Percentiles rank a stretch among this genome's conserved stretches.
These are phyloP conservation scores for Melipona quadrifasciata DNA, from an alignment of 1,140 invertebrate genomes.

Conservation along the genomic window DNA sequence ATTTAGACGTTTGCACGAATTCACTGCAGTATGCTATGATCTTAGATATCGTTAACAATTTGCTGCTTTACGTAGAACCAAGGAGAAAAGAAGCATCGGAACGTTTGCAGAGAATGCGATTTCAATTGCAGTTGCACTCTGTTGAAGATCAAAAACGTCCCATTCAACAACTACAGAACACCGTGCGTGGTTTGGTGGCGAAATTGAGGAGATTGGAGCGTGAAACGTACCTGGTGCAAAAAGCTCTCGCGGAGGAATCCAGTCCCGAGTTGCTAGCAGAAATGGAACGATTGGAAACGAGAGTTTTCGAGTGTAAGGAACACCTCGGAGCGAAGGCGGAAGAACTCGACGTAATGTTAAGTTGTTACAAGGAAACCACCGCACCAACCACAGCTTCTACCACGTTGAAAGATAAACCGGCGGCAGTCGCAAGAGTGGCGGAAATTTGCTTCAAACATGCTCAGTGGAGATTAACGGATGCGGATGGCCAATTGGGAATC, in stretches of 20 bases:
- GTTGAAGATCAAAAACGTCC: constrained; percentile 95
- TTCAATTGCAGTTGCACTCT: constrained; percentile 94
- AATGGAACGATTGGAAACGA: constrained; percentile 87
- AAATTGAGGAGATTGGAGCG: constrained; percentile 92
- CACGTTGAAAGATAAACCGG: constrained; percentile 84
- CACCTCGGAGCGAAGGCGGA: constrained; percentile 92
- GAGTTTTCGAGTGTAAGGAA: constrained; percentile 95
- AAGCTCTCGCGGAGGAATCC: constrained; percentile 61
- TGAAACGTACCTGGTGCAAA: constrained; percentile 92
- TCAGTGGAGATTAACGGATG: constrained; percentile 98
- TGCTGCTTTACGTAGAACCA: constrained; percentile 97
- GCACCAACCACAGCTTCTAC: constrained; percentile 78
- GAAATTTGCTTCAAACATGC: constrained; percentile 99
- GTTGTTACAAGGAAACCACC: constrained; percentile 92
- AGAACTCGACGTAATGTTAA: constrained; percentile 94
- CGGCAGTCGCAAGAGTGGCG: constrained; percentile 92
- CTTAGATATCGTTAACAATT: constrained; percentile 98
- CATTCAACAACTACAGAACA: constrained; percentile 95
- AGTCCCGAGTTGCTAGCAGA: constrained; percentile 85
- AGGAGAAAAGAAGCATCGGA: constrained; percentile 95
- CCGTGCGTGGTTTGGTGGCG: constrained; percentile 90
- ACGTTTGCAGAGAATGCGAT: constrained; percentile 94
- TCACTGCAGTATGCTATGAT: constrained; percentile 97
- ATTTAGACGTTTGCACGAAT: constrained; percentile 98
- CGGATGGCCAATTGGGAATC: constrained; percentile 98